Percentiles rank a stretch among this genome's conserved stretches.
Evolutionary conservation across 2,888 invertebrate genomes (phyloP).

Genomic region (Oxycera nigricornis): DNA sequence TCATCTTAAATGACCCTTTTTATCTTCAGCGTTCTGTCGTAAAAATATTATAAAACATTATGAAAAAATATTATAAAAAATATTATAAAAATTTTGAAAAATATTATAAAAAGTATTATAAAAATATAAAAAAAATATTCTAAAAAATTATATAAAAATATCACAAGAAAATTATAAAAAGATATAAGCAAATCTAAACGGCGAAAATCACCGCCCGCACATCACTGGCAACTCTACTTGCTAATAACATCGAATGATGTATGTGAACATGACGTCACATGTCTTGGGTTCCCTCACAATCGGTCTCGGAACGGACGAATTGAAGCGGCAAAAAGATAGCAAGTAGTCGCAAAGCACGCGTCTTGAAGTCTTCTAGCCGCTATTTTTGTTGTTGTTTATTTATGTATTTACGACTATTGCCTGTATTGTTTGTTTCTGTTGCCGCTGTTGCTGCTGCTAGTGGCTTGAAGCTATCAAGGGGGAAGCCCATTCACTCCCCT

Average conservation of each 20-base stretch:
- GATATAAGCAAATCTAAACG: too few species aligned
- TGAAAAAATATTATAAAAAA: too few species aligned
- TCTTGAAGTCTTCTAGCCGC: not conserved
- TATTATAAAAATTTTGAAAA: too few species aligned
- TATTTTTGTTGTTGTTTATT: not conserved
- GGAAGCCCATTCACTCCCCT: not conserved
- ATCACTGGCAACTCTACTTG: not conserved
- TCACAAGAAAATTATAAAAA: too few species aligned
- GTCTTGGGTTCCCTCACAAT: not conserved
- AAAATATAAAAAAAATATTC: too few species aligned
- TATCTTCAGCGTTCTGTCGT: too few species aligned
- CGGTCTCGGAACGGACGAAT: constrained; percentile 5
- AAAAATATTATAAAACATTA: too few species aligned
- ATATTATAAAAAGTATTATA: too few species aligned
- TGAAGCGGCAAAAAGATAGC: constrained; percentile 21
- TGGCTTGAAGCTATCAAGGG: constrained; percentile 16
- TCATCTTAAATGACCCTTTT: too few species aligned
- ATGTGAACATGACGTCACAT: constrained; percentile 1
- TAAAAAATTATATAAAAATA: too few species aligned
- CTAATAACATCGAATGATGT: not conserved
- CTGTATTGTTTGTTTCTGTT: not conserved
- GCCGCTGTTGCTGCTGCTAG: too few species aligned
- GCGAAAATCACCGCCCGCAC: not conserved
- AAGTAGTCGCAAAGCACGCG: constrained; percentile 16
- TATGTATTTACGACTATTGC: too few species aligned